Percentiles rank a stretch among this genome's conserved stretches.
Conservation (phyloP, 2,797 vertebrate species). For the Otolemur crassicaudatus region DNA sequence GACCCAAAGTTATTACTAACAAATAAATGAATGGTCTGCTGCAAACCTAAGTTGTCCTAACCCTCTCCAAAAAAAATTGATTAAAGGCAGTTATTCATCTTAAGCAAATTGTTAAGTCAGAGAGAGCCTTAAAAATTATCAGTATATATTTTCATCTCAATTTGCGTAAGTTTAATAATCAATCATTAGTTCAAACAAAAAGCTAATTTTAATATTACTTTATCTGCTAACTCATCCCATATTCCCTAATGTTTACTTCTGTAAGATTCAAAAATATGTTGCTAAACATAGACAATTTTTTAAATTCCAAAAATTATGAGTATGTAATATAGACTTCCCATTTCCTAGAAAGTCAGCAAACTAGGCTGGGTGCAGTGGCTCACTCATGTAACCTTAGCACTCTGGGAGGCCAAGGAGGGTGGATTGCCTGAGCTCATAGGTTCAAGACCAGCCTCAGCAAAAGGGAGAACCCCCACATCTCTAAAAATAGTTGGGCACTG, state of each 20-base stretch:
- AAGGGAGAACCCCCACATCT: no score
- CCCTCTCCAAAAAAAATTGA: not conserved
- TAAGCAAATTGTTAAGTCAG: not conserved
- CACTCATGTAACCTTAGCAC: no score
- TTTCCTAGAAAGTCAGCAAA: slow-evolving; percentile 33
- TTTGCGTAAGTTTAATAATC: slow-evolving; percentile 14
- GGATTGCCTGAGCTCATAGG: no score
- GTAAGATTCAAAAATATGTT: slow-evolving; percentile 20
- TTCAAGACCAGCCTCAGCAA: no score
- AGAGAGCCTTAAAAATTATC: not conserved
- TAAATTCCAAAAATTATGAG: not conserved
- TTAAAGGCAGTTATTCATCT: not conserved
- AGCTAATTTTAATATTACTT: not conserved
- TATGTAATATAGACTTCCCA: not conserved
- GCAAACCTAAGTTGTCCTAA: not conserved
- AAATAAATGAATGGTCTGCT: not conserved
- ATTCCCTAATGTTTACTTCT: not conserved
- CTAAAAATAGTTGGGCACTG: no score
- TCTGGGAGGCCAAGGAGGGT: no score
- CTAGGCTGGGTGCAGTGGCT: not conserved
- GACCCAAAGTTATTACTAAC: slow-evolving; percentile 53
- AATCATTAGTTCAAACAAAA: slow-evolving; percentile 34
- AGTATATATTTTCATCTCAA: not conserved
- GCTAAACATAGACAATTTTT: not conserved
- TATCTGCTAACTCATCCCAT: slow-evolving; percentile 16